Conservation (phyloP, 2,888 invertebrate genomes). For the Ashinkailepas kermadecensis region DNA sequence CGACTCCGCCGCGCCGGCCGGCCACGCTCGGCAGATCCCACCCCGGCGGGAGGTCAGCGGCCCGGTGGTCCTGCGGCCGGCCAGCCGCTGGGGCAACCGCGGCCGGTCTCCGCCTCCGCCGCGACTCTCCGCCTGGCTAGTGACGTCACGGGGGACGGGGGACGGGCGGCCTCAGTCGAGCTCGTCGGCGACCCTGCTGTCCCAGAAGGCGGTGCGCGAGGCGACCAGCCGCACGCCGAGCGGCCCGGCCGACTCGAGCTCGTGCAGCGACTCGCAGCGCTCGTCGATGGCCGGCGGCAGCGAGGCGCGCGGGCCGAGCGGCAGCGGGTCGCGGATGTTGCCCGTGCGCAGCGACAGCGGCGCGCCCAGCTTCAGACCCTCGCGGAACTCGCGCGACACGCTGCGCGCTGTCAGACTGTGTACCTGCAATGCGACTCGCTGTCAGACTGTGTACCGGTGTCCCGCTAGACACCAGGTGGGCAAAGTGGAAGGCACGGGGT, state of each 20-base stretch:
- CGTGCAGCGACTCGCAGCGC: not conserved
- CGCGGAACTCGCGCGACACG: constrained; percentile 64
- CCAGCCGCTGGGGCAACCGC: too few relatives aligned
- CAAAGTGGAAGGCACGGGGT: too few relatives aligned
- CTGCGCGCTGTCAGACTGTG: constrained; percentile 74
- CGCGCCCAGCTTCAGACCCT: constrained; percentile 45
- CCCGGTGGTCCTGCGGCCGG: too few relatives aligned
- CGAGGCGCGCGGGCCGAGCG: not conserved
- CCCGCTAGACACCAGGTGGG: too few relatives aligned
- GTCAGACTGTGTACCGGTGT: constrained; percentile 58
- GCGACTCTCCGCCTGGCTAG: not conserved
- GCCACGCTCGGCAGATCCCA: too few relatives aligned
- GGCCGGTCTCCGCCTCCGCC: not conserved
- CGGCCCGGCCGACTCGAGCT: not conserved
- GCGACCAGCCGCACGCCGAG: not conserved
- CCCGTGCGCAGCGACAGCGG: not conserved
- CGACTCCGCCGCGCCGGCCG: too few relatives aligned
- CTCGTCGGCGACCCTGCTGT: not conserved
- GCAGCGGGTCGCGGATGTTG: not conserved
- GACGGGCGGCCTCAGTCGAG: not conserved
- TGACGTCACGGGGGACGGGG: not conserved
- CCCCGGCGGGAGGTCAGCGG: too few relatives aligned
- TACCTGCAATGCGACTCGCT: constrained; percentile 51
- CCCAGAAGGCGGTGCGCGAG: constrained; percentile 2
- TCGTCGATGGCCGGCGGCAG: not conserved